Conservation (phyloP, 2,888 invertebrate species). For the Vesta saturnalis region DNA sequence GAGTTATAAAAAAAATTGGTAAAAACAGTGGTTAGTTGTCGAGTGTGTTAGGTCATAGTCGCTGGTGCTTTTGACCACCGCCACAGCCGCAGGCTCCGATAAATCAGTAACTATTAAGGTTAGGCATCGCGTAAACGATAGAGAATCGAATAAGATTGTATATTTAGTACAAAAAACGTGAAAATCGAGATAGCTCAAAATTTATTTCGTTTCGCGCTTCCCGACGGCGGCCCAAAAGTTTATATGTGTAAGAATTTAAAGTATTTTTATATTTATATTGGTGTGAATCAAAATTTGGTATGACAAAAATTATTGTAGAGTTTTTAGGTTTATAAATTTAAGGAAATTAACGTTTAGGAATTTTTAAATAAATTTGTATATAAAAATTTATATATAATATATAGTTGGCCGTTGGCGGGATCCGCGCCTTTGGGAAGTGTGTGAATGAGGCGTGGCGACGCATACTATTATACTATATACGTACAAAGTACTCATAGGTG, state of each 20-base stretch:
- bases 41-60: constrained; percentile 58
- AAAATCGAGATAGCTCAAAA: constrained; percentile 64
- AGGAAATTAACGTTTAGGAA: constrained; percentile 74
- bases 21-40: constrained; percentile 59
- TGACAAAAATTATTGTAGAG: constrained; percentile 63
- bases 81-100: constrained; percentile 55
- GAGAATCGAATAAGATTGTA: constrained; percentile 64
- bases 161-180: constrained; percentile 60
- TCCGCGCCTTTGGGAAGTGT: constrained; percentile 52
- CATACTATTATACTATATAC: constrained; percentile 62
- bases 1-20: constrained; percentile 51
- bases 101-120: constrained; percentile 59
- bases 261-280: constrained; percentile 66
- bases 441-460: constrained; percentile 62
- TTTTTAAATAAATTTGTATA: constrained; percentile 77
- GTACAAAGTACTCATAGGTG: constrained; percentile 63
- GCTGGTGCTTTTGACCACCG: constrained; percentile 59
- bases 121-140: constrained; percentile 60
- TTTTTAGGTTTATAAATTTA: constrained; percentile 64
- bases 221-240: constrained; percentile 53
- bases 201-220: constrained; percentile 57
- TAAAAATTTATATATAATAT: constrained; percentile 71
- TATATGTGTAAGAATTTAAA: constrained; percentile 65
- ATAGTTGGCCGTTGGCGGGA: constrained; percentile 63
- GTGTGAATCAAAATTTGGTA: constrained; percentile 66